Conservation (phyloP, 2,113 vertebrate species). For the Zeus faber region DNA sequence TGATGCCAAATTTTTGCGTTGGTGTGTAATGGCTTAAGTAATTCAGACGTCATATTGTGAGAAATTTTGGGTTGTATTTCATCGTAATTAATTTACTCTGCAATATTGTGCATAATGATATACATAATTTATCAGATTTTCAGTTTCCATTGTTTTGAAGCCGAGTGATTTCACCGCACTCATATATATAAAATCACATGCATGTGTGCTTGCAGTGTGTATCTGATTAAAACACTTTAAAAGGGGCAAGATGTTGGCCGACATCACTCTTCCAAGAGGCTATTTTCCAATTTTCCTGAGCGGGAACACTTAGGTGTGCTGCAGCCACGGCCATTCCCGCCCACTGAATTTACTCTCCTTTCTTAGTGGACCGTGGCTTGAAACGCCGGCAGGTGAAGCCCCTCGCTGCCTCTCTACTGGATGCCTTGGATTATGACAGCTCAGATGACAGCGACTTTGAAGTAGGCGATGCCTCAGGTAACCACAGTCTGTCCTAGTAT, state of each 20-base stretch:
- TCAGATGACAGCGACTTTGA: slow-evolving; percentile 99
- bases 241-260: background rate
- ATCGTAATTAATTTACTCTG: no score
- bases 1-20: no score
- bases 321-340: background rate
- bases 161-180: no score
- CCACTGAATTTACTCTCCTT: slow-evolving; percentile 1
- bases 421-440: slow-evolving; percentile 98
- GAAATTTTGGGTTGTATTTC: no score
- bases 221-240: no score
- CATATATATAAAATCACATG: no score
- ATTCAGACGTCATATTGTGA: no score
- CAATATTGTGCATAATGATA: no score
- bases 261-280: background rate
- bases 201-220: no score
- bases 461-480: slow-evolving; percentile 98
- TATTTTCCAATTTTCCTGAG: background rate
- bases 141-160: no score
- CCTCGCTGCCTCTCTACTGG: slow-evolving; percentile 92
- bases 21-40: no score
- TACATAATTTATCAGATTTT: no score
- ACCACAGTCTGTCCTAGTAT: slow-evolving; percentile 13
- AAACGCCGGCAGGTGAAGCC: slow-evolving; percentile 98
- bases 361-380: slow-evolving; percentile 91
- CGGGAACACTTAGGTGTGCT: background rate